Base-by-base conservation (phyloP, 1,140 invertebrate genomes). In the Atopsyche davidsoni region DNA sequence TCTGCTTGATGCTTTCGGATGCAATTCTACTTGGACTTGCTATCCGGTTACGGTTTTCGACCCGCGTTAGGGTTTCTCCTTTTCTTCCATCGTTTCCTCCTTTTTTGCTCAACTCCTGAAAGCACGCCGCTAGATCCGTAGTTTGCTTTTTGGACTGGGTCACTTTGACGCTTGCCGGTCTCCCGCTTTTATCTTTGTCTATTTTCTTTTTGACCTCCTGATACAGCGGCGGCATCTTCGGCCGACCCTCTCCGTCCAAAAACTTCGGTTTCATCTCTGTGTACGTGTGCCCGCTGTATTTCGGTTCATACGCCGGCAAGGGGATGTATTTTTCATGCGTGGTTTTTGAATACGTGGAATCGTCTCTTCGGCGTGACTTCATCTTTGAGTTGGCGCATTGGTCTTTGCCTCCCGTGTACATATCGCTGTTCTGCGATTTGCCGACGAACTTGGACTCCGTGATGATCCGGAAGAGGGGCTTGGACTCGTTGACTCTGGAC, bases 271-370 rank as follows among this genome's bases (percentile, higher is more conserved):
- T 68, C 19, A 64, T 64, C 51, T 72, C 70, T 51, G 64, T 70
- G 46, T 70, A 70, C 46, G 68, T 66, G 42, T 67, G 67, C 44
- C 69, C 68, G 19, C 60, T 54, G 21, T 66, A 65, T 19, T 69
- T 62, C 11, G 68, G 58, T 10, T 59, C 56, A 41, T 67, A 61
- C 9, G 38, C 25, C 23, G 65, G 61, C 42, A 74, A 54, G 16
- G 73, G 70, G 47, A 72, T 64, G 49, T 73, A 72, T 51, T 72
- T 72, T 62, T 72, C 69, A 43, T 73, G 68, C 46, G 66, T 55
- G 53, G 67, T 68, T 53, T 68, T 70, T 2, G 64, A 61, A 41
- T 60, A 67, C 0, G 65, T 57, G 2, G 61, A 41, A 41, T 72
- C 69, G 51, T 63, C 65, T 59, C 66, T 72, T 47, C 49, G 42